Base-by-base conservation (phyloP, 2,113 vertebrate species). In the Rafetus swinhoei region DNA sequence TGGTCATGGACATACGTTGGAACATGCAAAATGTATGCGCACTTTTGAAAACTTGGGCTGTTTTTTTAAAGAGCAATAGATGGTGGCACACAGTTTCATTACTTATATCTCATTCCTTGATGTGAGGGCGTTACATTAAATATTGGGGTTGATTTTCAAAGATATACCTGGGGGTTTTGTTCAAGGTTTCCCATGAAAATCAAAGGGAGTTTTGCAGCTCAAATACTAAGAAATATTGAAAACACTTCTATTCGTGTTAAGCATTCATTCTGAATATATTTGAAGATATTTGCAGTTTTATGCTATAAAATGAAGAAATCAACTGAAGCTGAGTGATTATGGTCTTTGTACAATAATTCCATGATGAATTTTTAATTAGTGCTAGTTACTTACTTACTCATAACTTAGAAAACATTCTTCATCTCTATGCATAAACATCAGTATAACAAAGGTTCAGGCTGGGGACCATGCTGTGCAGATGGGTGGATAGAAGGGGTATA, bases 391-490 rank as follows among this genome's bases (percentile, higher is more conserved):
- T 95, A 72, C 25, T 4, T 87, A 15, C 25, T 4, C 84, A 15
- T 29, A 57, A 56, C 0, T 65, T 79, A 39, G 74, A 35, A 86
- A 85, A 72, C 83, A 56, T 56, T 45, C 15, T 93, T 87, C 53
- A 81, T 7, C 11, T 90, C 45, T 82, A 5, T 0, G 2, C 55
- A 27, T 27, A 32, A 0, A 0, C 53, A 39, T 19, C 15, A 60
- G 14, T 82, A 86, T 87, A 84, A n/a, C 62, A 24, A 82, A 88
- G 57, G 86, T 11, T 3, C 21, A 13, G 82, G 45, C 39, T 76
- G 21, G 1, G 2, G 24, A 27, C 19, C 10, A 24, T 80, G 22
- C 21, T 76, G 25, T 55, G 87, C 32, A 80, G 7, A 4, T 11
- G 45, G 4, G 35, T 15, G 54, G 45, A 14, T 22, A 76, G 21